Evolutionary conservation across 1,140 invertebrate genomes (phyloP).

Genomic region (Drosophila guanche): DNA sequence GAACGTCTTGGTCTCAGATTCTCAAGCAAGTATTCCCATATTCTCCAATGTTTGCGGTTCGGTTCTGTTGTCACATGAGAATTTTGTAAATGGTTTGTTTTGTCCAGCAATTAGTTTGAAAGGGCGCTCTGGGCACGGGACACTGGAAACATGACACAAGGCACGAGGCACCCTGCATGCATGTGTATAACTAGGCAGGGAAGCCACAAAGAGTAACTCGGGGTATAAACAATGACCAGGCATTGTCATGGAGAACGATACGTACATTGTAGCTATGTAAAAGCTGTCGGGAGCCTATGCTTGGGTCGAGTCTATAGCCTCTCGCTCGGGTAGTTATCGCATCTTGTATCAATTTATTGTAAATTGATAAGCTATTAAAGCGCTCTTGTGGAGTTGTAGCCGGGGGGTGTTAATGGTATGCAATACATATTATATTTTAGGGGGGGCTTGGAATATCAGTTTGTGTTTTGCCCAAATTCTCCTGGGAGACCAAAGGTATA

Average conservation of each 20-base stretch:
- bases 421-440: too few relatives aligned
- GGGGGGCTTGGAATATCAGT: too few relatives aligned
- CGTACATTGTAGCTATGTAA: background rate
- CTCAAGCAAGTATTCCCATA: constrained; percentile 32
- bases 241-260: constrained; percentile 18
- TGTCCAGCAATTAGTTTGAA: constrained; percentile 80
- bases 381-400: constrained; percentile 12
- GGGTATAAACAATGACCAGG: constrained; percentile 27
- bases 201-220: too few relatives aligned
- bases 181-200: background rate
- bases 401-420: too few relatives aligned
- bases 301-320: constrained; percentile 2
- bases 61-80: constrained; percentile 76
- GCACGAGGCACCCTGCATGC: constrained; percentile 1
- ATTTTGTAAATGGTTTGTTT: constrained; percentile 81
- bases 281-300: background rate
- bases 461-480: too few relatives aligned
- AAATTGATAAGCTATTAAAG: constrained; percentile 40
- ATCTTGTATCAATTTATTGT: constrained; percentile 38
- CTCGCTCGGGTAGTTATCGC: background rate
- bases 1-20: constrained; percentile 57
- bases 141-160: constrained; percentile 4
- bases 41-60: constrained; percentile 71
- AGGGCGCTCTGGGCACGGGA: constrained; percentile 36
- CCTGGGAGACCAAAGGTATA: too few relatives aligned